These are phyloP conservation scores for Chaetodon auriga DNA, from an alignment of 2,113 vertebrate species.

Conservation along the genomic window DNA sequence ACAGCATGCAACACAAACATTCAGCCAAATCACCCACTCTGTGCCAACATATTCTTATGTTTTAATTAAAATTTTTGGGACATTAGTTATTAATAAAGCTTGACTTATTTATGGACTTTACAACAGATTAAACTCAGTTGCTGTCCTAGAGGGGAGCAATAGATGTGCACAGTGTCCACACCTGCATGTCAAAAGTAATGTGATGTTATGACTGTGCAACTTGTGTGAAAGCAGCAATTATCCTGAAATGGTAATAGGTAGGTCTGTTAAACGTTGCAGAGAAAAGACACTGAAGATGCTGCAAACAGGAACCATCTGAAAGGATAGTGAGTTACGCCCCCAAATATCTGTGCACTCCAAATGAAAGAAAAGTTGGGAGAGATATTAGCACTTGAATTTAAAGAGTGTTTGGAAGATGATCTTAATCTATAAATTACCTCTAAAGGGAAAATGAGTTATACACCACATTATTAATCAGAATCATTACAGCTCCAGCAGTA, in stretches of 20 bases:
- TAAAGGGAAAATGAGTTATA: neutral
- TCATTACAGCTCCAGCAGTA: neutral
- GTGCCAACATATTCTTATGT: neutral
- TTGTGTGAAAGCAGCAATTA: neutral
- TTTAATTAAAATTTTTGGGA: neutral
- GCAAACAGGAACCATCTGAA: neutral
- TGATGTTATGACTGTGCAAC: neutral
- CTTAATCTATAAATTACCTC: conserved; percentile 39
- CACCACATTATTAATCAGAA: neutral
- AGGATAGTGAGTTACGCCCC: neutral
- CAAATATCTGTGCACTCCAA: neutral
- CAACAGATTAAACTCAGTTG: neutral
- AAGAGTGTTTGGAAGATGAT: neutral
- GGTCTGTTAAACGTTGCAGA: neutral
- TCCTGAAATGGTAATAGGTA: neutral
- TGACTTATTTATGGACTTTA: neutral
- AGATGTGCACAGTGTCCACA: neutral
- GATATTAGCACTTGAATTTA: no score
- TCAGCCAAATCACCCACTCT: no score
- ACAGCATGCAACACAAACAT: neutral
- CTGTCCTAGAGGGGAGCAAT: neutral
- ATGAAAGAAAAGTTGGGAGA: no score
- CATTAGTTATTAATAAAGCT: neutral
- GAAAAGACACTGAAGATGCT: neutral
- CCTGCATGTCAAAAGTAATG: neutral